Percentiles rank a stretch among this genome's conserved stretches.
phyloP scores from a whole-genome alignment of 2,888 invertebrate genomes.

The Cantharis lateralis region DNA sequence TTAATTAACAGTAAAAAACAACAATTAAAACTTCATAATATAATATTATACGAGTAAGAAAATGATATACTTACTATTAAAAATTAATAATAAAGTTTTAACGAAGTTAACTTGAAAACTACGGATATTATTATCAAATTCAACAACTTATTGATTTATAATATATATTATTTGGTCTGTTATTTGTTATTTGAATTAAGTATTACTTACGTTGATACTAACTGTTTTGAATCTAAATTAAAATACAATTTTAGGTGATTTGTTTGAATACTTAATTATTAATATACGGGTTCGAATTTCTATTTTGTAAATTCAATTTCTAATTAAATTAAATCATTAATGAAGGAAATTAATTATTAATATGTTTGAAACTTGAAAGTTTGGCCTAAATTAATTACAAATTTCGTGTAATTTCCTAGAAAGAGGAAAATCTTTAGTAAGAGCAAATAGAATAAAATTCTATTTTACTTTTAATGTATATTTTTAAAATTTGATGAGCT shows the following conservation, averaged over 20 bases:
- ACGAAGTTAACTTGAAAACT: not conserved
- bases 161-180: not conserved
- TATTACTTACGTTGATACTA: not conserved
- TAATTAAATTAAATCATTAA: not conserved
- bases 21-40: not conserved
- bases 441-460: too few relatives aligned
- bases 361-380: not conserved
- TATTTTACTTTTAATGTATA: too few relatives aligned
- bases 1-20: not conserved
- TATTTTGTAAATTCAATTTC: not conserved
- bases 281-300: not conserved
- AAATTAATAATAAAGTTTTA: not conserved
- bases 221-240: not conserved
- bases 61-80: not conserved
- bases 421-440: not conserved
- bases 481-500: too few relatives aligned
- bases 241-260: not conserved
- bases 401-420: not conserved
- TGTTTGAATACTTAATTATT: not conserved
- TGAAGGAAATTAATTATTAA: not conserved
- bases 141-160: not conserved
- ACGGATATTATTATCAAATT: not conserved
- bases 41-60: not conserved
- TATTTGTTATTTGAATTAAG: not conserved
- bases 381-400: not conserved